phyloP scores from a whole-genome alignment of 2,113 vertebrate species.

The Nannospalax galili region DNA sequence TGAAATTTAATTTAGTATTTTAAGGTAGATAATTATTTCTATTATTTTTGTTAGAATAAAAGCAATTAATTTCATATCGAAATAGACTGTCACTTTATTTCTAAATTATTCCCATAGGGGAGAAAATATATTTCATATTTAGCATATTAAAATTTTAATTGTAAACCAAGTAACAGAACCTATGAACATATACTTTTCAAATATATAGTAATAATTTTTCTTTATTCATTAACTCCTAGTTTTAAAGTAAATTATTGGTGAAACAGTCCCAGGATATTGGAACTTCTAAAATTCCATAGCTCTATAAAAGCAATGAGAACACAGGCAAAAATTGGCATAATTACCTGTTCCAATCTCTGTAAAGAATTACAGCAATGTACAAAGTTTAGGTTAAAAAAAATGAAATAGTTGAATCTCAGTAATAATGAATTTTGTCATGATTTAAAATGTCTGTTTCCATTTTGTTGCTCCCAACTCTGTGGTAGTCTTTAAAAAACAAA shows the following conservation, averaged over 20 bases:
- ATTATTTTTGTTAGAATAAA: neutral
- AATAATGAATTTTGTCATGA: neutral
- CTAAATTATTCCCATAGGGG: neutral
- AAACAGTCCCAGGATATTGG: neutral
- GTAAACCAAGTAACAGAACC: neutral
- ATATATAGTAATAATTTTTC: neutral
- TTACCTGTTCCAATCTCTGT: neutral
- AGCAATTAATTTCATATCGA: neutral
- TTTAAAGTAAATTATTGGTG: neutral
- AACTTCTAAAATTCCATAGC: neutral
- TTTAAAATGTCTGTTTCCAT: neutral
- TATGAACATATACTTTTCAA: neutral
- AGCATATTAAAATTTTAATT: neutral
- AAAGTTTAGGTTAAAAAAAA: neutral
- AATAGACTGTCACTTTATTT: neutral
- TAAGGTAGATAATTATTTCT: neutral
- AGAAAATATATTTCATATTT: conserved; percentile 7
- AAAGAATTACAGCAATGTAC: neutral
- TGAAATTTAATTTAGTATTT: neutral
- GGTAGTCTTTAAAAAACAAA: neutral
- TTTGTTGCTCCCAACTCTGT: neutral
- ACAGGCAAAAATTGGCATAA: neutral
- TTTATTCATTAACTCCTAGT: neutral
- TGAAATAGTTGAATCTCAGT: neutral
- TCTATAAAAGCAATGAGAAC: neutral